These are phyloP conservation scores for Salvator merianae DNA, from an alignment of 2,113 vertebrate species.

Conservation along the genomic window DNA sequence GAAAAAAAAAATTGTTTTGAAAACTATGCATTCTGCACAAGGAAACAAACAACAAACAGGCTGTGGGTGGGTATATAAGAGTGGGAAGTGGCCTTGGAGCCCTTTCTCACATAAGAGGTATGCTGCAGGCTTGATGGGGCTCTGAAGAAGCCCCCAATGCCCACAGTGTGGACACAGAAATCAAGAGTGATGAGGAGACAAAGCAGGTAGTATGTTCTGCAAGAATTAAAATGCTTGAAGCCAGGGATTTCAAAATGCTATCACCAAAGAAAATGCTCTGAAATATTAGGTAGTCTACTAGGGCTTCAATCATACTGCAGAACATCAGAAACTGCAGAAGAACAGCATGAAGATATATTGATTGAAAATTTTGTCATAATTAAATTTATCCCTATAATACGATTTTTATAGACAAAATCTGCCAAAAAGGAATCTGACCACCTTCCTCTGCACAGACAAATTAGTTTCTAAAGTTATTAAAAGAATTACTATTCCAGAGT, in stretches of 20 bases:
- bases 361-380: background rate
- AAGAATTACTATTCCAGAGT: background rate
- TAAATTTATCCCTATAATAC: slow-evolving; percentile 9
- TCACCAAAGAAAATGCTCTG: too few species aligned
- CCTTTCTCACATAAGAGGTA: too few species aligned
- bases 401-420: background rate
- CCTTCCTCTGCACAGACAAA: background rate
- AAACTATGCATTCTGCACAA: too few species aligned
- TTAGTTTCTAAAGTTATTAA: background rate
- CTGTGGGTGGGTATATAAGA: too few species aligned
- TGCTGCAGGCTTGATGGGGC: too few species aligned
- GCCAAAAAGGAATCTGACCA: background rate
- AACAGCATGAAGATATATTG: background rate
- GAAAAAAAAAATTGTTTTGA: too few species aligned
- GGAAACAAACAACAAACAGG: too few species aligned
- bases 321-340: background rate
- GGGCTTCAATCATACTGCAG: too few species aligned
- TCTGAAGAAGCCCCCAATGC: too few species aligned
- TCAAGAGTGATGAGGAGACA: background rate
- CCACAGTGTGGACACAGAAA: too few species aligned
- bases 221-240: background rate
- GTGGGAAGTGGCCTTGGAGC: too few species aligned
- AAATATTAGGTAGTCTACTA: background rate
- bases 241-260: background rate
- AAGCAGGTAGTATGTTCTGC: too few species aligned